Percentiles rank a stretch among this genome's conserved stretches.
These are phyloP conservation scores for Orchestia grillus DNA, from an alignment of 1,140 invertebrate species.

Conservation along the genomic window DNA sequence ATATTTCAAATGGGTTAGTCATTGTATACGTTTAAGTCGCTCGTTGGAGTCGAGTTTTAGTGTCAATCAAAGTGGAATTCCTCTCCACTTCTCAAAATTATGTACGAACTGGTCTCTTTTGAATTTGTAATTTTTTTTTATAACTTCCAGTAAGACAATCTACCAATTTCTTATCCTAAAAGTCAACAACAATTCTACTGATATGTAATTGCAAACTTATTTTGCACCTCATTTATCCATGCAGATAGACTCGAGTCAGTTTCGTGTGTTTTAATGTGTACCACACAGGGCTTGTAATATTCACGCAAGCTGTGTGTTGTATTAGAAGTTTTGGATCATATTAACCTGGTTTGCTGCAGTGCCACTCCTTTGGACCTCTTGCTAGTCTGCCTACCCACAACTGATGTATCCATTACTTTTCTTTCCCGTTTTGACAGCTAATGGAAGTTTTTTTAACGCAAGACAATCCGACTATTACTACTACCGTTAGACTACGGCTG, in stretches of 20 bases:
- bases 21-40: neutral
- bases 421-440: neutral
- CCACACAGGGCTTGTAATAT: no score
- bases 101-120: neutral
- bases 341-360: neutral
- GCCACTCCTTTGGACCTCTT: neutral
- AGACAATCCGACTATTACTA: neutral
- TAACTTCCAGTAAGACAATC: neutral
- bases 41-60: neutral
- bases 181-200: neutral
- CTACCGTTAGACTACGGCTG: neutral
- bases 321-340: neutral
- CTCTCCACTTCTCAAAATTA: neutral
- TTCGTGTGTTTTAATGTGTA: neutral
- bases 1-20: no score
- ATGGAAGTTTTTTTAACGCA: neutral
- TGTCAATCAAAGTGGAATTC: neutral
- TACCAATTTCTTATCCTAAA: neutral
- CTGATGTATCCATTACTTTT: neutral
- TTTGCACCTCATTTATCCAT: neutral
- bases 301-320: no score
- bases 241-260: neutral
- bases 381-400: neutral
- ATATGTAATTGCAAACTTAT: no score
- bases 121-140: neutral